Percentiles rank a stretch among this genome's conserved stretches.
These are phyloP conservation scores for Odontocolon sp. DNA, from an alignment of 2,888 invertebrate genomes.

Conservation along the genomic window DNA sequence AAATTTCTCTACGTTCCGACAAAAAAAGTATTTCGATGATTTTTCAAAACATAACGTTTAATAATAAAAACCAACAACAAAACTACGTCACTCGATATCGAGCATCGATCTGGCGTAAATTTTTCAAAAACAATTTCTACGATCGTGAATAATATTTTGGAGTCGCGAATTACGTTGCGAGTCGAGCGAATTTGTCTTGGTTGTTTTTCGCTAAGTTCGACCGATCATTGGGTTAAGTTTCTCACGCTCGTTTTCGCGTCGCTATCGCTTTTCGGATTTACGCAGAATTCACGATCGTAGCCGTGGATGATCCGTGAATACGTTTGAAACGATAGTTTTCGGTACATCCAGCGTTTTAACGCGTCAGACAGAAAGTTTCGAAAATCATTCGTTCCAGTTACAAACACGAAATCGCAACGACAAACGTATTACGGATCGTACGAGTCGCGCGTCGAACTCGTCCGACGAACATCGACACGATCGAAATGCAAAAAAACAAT, in stretches of 20 bases:
- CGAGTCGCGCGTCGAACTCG: neutral
- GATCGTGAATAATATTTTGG: neutral
- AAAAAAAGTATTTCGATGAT: too few species aligned
- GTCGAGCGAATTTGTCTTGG: neutral
- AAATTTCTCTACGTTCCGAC: too few species aligned
- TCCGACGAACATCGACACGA: neutral
- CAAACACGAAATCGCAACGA: conserved; percentile 13
- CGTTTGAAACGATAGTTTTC: neutral
- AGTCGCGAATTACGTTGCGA: neutral
- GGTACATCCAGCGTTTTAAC: neutral
- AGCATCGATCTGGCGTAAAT: too few species aligned
- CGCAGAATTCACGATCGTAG: neutral
- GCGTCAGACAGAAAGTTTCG: neutral
- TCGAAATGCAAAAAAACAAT: neutral
- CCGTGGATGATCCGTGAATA: neutral
- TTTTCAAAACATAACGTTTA: too few species aligned
- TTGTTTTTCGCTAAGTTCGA: neutral
- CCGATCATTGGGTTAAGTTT: conserved; percentile 12
- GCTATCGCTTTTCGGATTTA: too few species aligned
- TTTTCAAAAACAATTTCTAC: neutral
- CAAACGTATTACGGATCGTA: neutral
- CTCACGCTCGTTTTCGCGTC: neutral
- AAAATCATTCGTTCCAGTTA: neutral
- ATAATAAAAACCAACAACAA: too few species aligned
- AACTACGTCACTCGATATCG: too few species aligned